Base-by-base conservation (phyloP, 2,113 vertebrate genomes). In the Rhabdornis inornatus region DNA sequence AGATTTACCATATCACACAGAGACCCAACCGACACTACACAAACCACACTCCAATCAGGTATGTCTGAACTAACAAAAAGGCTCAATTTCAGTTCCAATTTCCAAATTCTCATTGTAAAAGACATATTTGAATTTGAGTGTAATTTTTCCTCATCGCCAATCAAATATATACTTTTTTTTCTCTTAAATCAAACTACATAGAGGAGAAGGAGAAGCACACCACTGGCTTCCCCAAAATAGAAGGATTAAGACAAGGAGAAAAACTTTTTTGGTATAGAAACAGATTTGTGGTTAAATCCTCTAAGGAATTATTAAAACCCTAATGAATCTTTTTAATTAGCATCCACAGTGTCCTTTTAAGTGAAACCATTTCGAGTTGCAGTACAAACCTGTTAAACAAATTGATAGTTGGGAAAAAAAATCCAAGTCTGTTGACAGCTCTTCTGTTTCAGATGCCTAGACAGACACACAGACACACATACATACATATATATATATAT, bases 291-390 rank as follows among this genome's bases (percentile, higher is more conserved):
- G 72, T 93, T 83, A 87, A 95, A 94, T 64, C 90, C 93, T 88
- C 85, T 88, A 80, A 93, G 94, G 85, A 92, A 92, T 96, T 96
- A 93, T 92, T 92, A 94, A 93, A 92, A 90, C 33, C 20, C 55
- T 83, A 97, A 95, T 83, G 78, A 95, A 93, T 94, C 85, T 93
- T 93, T 95, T 96, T 92, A 96, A 97, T 96, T 96, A 95, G 94
- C 79, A 88, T 71, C 92, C 68, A 80, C 71, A 71, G 56, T 80
- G 90, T 93, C 85, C 68, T 95, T 95, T 90, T 80, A 90, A 93
- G 71, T 92, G 87, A 96, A 96, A 92, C 83, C 3, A 78, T 90
- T 95, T 88, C 18, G 3, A 93, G 33, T 70, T 93, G 55, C 71
- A 70, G 68, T 86, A 79, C 35, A 93, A 95, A 94, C 87, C 79